Conservation (phyloP, 2,797 vertebrate species). For the Melanotaenia parkinsoni region DNA sequence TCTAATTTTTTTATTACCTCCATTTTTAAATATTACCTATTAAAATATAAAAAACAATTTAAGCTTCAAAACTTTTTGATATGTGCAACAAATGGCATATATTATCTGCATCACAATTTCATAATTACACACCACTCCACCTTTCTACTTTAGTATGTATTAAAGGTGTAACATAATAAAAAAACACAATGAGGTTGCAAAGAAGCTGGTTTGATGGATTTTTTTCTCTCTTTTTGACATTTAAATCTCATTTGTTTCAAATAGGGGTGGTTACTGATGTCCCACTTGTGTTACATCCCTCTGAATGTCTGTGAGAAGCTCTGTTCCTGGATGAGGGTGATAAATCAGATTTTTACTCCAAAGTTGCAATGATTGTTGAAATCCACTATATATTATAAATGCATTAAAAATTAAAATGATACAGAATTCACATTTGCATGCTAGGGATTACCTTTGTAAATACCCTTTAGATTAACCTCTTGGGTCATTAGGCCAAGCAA, state of each 20-base stretch:
- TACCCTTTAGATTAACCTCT: background rate
- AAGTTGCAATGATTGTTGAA: background rate
- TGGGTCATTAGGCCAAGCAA: background rate
- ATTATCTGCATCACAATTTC: too few species aligned
- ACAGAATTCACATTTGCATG: background rate
- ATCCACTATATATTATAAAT: background rate
- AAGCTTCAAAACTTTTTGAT: too few species aligned
- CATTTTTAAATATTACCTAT: too few species aligned
- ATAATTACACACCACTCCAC: too few species aligned
- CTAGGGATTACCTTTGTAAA: background rate
- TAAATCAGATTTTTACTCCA: background rate
- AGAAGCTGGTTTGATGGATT: conserved; percentile 1
- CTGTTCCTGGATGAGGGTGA: conserved; percentile 26
- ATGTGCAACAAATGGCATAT: too few species aligned
- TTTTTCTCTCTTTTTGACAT: conserved; percentile 13
- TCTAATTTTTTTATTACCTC: too few species aligned
- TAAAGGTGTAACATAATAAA: conserved; percentile 14
- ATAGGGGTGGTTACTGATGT: too few species aligned
- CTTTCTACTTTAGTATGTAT: too few species aligned
- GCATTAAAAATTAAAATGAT: background rate
- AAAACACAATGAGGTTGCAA: conserved; percentile 35
- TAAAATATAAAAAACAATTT: too few species aligned
- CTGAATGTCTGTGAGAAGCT: conserved; percentile 31
- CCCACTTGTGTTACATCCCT: conserved; percentile 29
- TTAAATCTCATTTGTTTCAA: conserved; percentile 38